Evolutionary conservation across 2,113 vertebrate species (phyloP).

Genomic region (Poecile atricapillus): DNA sequence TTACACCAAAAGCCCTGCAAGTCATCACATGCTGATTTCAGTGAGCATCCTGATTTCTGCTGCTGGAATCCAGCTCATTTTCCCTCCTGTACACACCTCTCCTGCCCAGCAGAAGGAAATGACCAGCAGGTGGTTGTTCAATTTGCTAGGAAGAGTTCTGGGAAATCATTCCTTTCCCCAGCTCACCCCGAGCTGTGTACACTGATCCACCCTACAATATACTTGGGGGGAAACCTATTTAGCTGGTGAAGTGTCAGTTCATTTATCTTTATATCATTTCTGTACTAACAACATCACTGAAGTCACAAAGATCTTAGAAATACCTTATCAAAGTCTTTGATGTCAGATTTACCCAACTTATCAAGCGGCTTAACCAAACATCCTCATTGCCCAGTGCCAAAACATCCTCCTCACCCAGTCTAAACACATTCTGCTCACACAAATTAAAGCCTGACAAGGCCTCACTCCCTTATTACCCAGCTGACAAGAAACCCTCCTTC

Average conservation of each 20-base stretch:
- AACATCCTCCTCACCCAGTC: slow-evolving; percentile 58
- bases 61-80: neutral
- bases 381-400: slow-evolving; percentile 37
- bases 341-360: slow-evolving; percentile 41
- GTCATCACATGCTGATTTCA: neutral
- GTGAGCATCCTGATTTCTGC: neutral
- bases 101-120: neutral
- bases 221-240: neutral
- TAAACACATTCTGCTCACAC: slow-evolving; percentile 49
- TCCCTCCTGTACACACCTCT: neutral
- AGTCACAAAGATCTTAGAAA: slow-evolving; percentile 47
- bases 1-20: neutral
- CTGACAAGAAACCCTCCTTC: neutral
- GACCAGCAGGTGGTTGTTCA: neutral
- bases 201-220: neutral
- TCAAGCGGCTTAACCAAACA: slow-evolving; percentile 55
- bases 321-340: slow-evolving; percentile 56
- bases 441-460: slow-evolving; percentile 33
- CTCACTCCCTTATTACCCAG: neutral
- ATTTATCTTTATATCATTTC: slow-evolving; percentile 23
- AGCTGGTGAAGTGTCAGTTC: neutral
- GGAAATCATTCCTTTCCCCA: neutral
- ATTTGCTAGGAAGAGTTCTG: neutral
- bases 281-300: slow-evolving; percentile 20
- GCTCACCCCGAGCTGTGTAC: neutral